Evolutionary conservation across 37 sponge, comb jelly and placozoan species (phyloP).

Genomic region (Haliclona indistincta): DNA sequence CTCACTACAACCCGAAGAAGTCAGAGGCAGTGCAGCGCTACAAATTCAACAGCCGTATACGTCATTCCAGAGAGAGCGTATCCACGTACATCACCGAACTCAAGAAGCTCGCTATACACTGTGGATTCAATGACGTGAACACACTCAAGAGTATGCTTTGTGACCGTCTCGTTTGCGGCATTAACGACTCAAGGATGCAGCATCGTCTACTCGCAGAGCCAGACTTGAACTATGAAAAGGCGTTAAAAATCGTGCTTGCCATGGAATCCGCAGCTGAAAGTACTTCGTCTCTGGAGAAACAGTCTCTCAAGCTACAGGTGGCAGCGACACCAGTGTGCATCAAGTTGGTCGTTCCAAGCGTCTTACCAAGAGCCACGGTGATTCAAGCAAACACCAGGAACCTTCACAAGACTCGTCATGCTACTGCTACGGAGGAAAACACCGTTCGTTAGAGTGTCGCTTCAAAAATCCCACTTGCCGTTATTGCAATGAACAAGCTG

Average conservation of each 20-base stretch:
- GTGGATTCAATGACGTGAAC: neutral
- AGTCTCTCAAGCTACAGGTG: too few species aligned
- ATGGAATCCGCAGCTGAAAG: conserved; percentile 9
- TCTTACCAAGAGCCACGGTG: neutral
- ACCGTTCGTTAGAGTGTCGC: conserved; percentile 3
- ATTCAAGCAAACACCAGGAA: neutral
- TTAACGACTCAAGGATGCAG: neutral
- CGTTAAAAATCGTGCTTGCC: neutral
- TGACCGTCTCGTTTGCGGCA: neutral
- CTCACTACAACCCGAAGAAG: conserved; percentile 1
- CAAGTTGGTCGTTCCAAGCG: neutral
- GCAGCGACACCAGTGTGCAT: neutral
- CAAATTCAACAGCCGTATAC: conserved; percentile 19
- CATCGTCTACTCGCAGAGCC: neutral
- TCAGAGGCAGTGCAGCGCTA: conserved; percentile 13
- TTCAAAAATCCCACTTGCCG: conserved; percentile 17
- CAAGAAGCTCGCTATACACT: conserved; percentile 4
- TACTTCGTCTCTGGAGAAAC: neutral
- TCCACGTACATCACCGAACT: conserved; percentile 17
- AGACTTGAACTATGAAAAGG: neutral
- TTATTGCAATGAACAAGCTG: conserved; percentile 19
- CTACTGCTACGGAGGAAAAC: neutral
- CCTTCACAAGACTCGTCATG: neutral
- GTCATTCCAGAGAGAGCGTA: neutral
- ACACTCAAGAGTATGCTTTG: neutral